Percentiles rank a stretch among this genome's conserved stretches.
These are phyloP conservation scores for Nycteola revayana DNA, from an alignment of 2,888 invertebrate species.

Conservation along the genomic window DNA sequence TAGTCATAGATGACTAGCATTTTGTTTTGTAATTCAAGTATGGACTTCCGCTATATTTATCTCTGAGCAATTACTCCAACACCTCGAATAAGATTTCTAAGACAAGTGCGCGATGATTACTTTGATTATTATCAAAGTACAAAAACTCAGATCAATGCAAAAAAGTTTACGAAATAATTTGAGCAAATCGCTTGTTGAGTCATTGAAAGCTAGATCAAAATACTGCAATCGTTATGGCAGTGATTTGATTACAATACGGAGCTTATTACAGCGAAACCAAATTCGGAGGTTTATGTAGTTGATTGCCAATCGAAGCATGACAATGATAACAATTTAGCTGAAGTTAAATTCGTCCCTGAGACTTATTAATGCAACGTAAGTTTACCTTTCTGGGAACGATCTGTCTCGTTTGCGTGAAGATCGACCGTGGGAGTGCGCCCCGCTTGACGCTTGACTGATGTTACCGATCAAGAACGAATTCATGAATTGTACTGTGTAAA, in stretches of 20 bases:
- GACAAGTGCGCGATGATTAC: constrained; percentile 41
- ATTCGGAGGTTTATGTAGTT: constrained; percentile 33
- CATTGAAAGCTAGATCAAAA: constrained; percentile 46
- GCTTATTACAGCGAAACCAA: constrained; percentile 40
- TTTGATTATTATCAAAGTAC: constrained; percentile 38
- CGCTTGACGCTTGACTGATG: constrained; percentile 72
- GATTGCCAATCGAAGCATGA: constrained; percentile 25
- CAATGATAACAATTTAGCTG: constrained; percentile 35
- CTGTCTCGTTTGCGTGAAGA: constrained; percentile 45
- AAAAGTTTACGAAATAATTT: constrained; percentile 55
- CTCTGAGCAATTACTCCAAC: constrained; percentile 28
- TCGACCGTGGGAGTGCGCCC: constrained; percentile 63
- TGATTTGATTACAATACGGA: constrained; percentile 34
- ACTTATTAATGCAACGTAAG: constrained; percentile 52
- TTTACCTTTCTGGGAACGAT: constrained; percentile 49
- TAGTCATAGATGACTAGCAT: constrained; percentile 27
- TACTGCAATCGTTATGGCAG: constrained; percentile 44
- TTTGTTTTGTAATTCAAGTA: constrained; percentile 23
- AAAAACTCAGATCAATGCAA: constrained; percentile 41
- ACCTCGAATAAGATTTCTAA: constrained; percentile 11
- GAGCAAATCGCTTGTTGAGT: constrained; percentile 55
- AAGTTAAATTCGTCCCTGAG: constrained; percentile 37
- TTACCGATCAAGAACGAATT: constrained; percentile 70
- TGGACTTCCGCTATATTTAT: constrained; percentile 38
- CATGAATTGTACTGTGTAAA: constrained; percentile 52